These are phyloP conservation scores for Pagetopsis macropterus DNA, from an alignment of 2,797 vertebrate genomes.

Conservation along the genomic window DNA sequence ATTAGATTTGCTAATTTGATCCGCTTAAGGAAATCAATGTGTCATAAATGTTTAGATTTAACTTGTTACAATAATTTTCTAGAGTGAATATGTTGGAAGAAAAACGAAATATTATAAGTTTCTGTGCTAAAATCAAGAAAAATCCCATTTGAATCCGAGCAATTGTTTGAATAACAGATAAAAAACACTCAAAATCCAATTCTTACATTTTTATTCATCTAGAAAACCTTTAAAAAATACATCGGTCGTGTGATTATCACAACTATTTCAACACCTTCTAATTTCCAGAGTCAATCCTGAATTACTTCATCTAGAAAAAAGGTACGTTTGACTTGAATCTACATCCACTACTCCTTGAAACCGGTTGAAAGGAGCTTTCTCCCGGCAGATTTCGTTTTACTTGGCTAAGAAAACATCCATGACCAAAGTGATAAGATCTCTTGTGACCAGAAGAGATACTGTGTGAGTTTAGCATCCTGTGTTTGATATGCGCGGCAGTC, in stretches of 20 bases:
- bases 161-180: not conserved
- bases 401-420: not conserved
- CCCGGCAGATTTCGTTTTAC: not conserved
- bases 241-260: not conserved
- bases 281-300: not conserved
- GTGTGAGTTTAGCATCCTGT: slow-evolving; percentile 42
- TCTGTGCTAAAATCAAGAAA: not conserved
- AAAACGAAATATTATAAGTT: not conserved
- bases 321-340: not conserved
- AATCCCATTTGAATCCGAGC: not conserved
- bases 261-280: not conserved
- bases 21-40: too few relatives aligned
- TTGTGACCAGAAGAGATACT: slow-evolving; percentile 34
- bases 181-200: too few relatives aligned
- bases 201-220: too few relatives aligned
- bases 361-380: not conserved
- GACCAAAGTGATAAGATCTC: not conserved
- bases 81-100: not conserved
- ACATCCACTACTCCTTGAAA: not conserved
- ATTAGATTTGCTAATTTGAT: too few relatives aligned
- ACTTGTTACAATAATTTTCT: too few relatives aligned
- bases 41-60: too few relatives aligned
- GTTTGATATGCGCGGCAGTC: slow-evolving; percentile 68
- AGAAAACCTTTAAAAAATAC: not conserved
- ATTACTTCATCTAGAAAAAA: not conserved